Evolutionary conservation across 2,113 vertebrate genomes (phyloP).

Genomic region (Anarrhichthys ocellatus): DNA sequence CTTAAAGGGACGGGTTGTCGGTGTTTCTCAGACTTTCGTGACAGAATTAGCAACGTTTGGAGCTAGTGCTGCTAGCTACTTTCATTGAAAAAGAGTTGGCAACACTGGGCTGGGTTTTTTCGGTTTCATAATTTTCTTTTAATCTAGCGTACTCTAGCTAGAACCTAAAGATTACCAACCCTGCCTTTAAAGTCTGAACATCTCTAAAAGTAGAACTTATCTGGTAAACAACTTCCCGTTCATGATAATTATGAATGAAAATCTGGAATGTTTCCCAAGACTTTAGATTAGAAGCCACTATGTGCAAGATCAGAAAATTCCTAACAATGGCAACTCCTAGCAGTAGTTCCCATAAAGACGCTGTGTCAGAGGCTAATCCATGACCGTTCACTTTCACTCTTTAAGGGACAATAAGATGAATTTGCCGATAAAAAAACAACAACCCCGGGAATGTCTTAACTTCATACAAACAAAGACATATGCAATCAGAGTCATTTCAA

Average conservation of each 20-base stretch:
- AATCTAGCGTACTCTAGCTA: background rate
- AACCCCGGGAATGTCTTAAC: constrained; percentile 9
- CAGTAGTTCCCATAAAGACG: background rate
- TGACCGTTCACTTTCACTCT: background rate
- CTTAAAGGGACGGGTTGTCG: background rate
- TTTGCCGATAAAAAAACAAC: background rate
- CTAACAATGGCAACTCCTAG: background rate
- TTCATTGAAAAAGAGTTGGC: background rate
- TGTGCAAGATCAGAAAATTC: background rate
- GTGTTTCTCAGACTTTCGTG: background rate
- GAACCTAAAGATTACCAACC: background rate
- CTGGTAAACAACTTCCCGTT: background rate
- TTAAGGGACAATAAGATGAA: background rate
- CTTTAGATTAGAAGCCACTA: background rate
- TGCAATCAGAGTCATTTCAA: background rate
- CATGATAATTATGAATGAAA: background rate
- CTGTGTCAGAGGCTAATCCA: background rate
- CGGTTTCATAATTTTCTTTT: background rate
- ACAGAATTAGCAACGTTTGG: background rate
- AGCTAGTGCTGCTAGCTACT: background rate
- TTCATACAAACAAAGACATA: background rate
- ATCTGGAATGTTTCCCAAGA: background rate
- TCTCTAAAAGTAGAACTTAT: background rate
- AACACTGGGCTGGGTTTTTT: too few species aligned
- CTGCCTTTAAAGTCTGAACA: constrained; percentile 10